Evolutionary conservation across 2,888 invertebrate genomes (phyloP), one percentile per base, ranked within the genome.

Genomic region (Cerceris rybyensis): DNA sequence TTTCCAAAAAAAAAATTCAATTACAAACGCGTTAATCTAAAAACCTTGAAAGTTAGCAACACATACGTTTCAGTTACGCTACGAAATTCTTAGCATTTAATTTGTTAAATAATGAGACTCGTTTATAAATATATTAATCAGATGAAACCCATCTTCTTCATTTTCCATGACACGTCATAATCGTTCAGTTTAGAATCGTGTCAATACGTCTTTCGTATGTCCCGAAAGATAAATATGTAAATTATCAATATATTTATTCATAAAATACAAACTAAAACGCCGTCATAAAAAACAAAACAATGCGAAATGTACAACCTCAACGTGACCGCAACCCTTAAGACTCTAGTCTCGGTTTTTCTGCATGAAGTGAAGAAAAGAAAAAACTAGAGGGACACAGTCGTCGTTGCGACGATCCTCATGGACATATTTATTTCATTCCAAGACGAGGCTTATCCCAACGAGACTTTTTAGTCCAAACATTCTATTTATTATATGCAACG

Each of bases 101-200:
- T 67, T 70, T 13, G 59, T 78, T 73, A 78, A 80, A 80, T 78
- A 70, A 63, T 28, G 28, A 68, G 63, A 28, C 57, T 63, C 61
- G 49, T 67, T 57, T 70, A 78, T 67, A 75, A 78, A 68, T 74
- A 74, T 49, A 70, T 61, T 50, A 41, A n/a, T 79, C 74, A 63
- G 69, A 63, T 49, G 39, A 66, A 52, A 77, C 28, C 6, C 54
- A 46, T 16, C 9, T 63, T 49, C 9, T 41, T 46, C 46, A 16
- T 49, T 42, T 49, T 43, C 9, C 16, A 54, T n/a, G 59, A 49
- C 14, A 39, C 49, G 61, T 39, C 59, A 42, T 60, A 39, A 9
- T 46, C n/a, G 43, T 60, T 43, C 55, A 8, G 8, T 67, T 65
- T 7, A 61, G 16, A 16, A 58, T 58, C 54, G 41, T 71, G 17